Base-by-base conservation (phyloP, 2,113 vertebrate genomes). In the Ammodytes marinus region DNA sequence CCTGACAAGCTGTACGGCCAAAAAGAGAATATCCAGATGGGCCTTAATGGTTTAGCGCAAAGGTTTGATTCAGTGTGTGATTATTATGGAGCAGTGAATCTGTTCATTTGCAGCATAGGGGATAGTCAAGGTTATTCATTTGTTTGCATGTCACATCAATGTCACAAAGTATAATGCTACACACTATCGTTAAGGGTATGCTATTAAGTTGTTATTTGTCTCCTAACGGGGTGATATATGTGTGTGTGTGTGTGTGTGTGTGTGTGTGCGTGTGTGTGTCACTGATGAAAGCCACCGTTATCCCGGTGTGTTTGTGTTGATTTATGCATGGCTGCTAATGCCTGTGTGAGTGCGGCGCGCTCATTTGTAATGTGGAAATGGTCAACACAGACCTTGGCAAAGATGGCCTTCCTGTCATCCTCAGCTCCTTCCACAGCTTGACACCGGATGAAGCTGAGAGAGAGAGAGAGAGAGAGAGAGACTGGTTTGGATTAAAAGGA, bases 371-470 rank as follows among this genome's bases (percentile, higher is more conserved):
- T 78, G 50, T 43, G 75, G 53, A 83, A 83, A 84, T 90, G 27
- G 78, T 86, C 82, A 92, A 76, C 74, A 69, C 46, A 71, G 68
- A 65, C 75, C 70, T 72, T 83, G 82, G 86, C 87, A 89, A 90
- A 91, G 88, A 90, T 88, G 89, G 80, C 69, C 73, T 85, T 90
- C 79, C 86, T 84, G 81, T 89, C 76, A 85, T 78, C 61, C n/a
- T 65, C 19, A 8, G 52, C 84, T 84, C 84, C 74, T 74, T 84
- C 52, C 80, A 80, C 86, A 84, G 43, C 72, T 82, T 71, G 69
- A 86, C 72, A 59, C 69, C 47, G 67, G 57, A 85, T 79, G 74
- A 79, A 80, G 46, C 80, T 85, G 11, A 66, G 35, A 43, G 61
- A 52, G 58, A 64, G 65, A 1, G 60, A 15, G 64, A 74, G 69